Conservation (phyloP, 30 jellyfish, hydroid and myxozoan species). For the Rhopilema esculentum region DNA sequence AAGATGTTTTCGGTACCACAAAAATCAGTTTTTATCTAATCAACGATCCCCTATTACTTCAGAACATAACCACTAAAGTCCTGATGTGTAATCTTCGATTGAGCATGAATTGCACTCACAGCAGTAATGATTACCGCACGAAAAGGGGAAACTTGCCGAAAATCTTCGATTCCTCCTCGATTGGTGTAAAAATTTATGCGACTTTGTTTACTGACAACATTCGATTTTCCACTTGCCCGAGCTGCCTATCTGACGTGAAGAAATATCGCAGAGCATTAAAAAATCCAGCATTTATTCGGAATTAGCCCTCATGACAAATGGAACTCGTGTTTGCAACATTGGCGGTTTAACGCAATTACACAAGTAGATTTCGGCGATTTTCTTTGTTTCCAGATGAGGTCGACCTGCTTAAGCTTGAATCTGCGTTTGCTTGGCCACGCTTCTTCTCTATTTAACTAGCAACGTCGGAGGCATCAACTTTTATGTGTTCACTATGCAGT, state of each 20-base stretch:
- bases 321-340: neutral
- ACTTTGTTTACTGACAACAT: neutral
- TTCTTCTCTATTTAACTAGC: too few relatives aligned
- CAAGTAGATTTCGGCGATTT: constrained; percentile 11
- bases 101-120: neutral
- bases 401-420: neutral
- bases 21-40: neutral
- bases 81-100: neutral
- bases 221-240: neutral
- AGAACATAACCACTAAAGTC: neutral
- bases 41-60: neutral
- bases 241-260: neutral
- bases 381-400: neutral
- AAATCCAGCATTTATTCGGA: constrained; percentile 1
- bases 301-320: neutral
- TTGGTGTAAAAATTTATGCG: neutral
- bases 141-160: too few relatives aligned
- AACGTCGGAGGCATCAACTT: too few relatives aligned
- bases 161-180: too few relatives aligned
- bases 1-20: neutral
- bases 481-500: neutral
- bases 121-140: neutral
- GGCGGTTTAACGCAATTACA: constrained; percentile 27
- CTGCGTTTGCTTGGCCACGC: neutral
- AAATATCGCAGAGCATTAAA: neutral